Evolutionary conservation across 1,140 invertebrate genomes (phyloP).

Genomic region (Lordiphosa clarofinis): DNA sequence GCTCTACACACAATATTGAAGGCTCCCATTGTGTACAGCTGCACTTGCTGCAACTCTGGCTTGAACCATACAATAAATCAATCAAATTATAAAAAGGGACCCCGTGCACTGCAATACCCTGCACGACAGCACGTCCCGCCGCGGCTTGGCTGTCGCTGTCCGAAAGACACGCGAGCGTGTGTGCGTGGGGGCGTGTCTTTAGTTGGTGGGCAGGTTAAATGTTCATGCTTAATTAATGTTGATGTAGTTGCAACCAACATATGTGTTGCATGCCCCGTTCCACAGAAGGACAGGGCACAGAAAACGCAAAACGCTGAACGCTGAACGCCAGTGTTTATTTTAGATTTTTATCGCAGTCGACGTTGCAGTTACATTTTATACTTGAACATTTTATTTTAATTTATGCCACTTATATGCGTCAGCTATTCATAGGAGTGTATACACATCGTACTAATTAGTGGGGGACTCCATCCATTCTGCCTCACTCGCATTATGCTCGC

Average conservation of each 20-base stretch:
- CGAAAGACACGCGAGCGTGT: conserved; percentile 39
- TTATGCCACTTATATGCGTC: conserved; percentile 65
- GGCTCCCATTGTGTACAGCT: conserved; percentile 5
- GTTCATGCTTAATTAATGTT: conserved; percentile 74
- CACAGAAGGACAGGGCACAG: conserved; percentile 1
- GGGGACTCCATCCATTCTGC: conserved; percentile 26
- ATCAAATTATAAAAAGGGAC: conserved; percentile 56
- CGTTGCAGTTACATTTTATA: conserved; percentile 67
- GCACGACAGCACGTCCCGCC: not conserved
- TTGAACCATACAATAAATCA: conserved; percentile 61
- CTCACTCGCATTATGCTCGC: conserved; percentile 13
- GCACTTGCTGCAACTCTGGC: conserved; percentile 10
- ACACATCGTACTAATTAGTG: conserved; percentile 73
- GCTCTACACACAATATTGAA: conserved; percentile 3
- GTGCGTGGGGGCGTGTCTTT: conserved; percentile 42
- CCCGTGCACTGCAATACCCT: conserved; percentile 20
- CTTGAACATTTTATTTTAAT: conserved; percentile 74
- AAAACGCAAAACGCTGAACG: conserved; percentile 23
- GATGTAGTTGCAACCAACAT: conserved; percentile 38
- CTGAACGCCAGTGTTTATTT: conserved; percentile 68
- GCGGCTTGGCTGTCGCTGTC: too few species aligned
- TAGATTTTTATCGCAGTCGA: conserved; percentile 68
- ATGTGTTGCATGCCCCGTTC: conserved; percentile 57
- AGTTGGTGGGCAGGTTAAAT: conserved; percentile 63
- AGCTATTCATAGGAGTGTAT: conserved; percentile 38